Base-by-base conservation (phyloP, 2,888 invertebrate species). In the Noctua janthe region DNA sequence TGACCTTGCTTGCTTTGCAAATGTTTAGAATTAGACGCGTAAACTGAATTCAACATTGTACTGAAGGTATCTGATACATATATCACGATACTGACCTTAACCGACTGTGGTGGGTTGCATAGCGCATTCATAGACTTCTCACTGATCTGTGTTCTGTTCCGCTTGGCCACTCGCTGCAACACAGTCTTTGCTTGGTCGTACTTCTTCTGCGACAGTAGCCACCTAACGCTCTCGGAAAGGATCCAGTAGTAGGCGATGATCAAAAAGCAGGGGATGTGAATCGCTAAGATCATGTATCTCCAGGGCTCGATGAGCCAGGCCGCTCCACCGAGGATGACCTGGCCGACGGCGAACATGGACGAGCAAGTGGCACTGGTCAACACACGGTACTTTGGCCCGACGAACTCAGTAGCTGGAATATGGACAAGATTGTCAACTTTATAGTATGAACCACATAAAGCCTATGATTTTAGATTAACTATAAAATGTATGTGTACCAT, bases 321-420 rank as follows among this genome's bases (percentile, higher is more conserved):
- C 1, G 98, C 94, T 43, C 97, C 91, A 1, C 98, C 98, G 6
- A 98, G 94, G 0, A 98, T 87, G 47, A 98, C 97, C 94, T 98
- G 98, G 0, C 98, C 98, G 13, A 98, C 89, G 0, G 98, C 98
- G 89, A 98, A 98, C 94, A 98, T 98, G 15, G 98, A 97, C 5
- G 98, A 97, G 15, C 98, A 97, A 20, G 98, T 95, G 4, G 98
- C 98, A 78, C 98, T 98, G 3, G 98, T 98, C 29, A 98, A 90
- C 0, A 98, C 98, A 62, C 99, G 97, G 81, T 97, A 97, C 74
- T 97, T 97, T 1, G 98, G 98, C 0, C 98, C 98, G 6, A 98
- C 98, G 87, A 98, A 94, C 93, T 99, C 99, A 80, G 98, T 97
- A 72, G 97, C 98, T 98, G 92, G 91, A 91, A 79, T 74, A 76